phyloP scores from a whole-genome alignment of 2,888 invertebrate genomes.

The Drosophila quinaria region DNA sequence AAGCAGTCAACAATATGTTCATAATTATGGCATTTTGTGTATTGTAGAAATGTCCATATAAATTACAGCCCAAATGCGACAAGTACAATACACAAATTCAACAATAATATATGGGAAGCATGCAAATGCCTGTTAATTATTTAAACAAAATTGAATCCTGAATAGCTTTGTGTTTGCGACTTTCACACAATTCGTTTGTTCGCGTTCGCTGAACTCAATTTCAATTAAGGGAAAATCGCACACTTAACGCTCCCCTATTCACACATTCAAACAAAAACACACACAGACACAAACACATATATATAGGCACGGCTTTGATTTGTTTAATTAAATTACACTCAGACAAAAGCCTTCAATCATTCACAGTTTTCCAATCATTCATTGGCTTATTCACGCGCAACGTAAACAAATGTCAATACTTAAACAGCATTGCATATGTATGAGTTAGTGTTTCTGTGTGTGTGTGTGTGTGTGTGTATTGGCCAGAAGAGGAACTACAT shows the following conservation, averaged over 20 bases:
- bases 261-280: constrained; percentile 1
- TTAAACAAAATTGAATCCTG: constrained; percentile 36
- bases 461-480: constrained; percentile 12
- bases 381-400: constrained; percentile 75
- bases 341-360: constrained; percentile 76
- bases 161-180: constrained; percentile 3
- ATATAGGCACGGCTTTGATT: constrained; percentile 56
- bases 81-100: constrained; percentile 13
- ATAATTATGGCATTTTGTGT: constrained; percentile 40
- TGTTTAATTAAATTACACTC: constrained; percentile 78
- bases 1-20: constrained; percentile 39
- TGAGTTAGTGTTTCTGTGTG: constrained; percentile 22
- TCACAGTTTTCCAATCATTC: constrained; percentile 76
- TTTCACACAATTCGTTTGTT: constrained; percentile 49
- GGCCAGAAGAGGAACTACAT: constrained; percentile 31
- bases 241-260: constrained; percentile 30
- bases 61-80: constrained; percentile 51
- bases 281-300: constrained; percentile 3
- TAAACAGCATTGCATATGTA: constrained; percentile 37
- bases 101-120: constrained; percentile 20
- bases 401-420: constrained; percentile 61
- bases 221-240: constrained; percentile 68
- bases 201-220: constrained; percentile 65
- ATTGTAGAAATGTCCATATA: constrained; percentile 49
- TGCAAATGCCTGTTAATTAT: constrained; percentile 59